phyloP scores from a whole-genome alignment of 1,140 invertebrate genomes.

The Paracyclopina nana region DNA sequence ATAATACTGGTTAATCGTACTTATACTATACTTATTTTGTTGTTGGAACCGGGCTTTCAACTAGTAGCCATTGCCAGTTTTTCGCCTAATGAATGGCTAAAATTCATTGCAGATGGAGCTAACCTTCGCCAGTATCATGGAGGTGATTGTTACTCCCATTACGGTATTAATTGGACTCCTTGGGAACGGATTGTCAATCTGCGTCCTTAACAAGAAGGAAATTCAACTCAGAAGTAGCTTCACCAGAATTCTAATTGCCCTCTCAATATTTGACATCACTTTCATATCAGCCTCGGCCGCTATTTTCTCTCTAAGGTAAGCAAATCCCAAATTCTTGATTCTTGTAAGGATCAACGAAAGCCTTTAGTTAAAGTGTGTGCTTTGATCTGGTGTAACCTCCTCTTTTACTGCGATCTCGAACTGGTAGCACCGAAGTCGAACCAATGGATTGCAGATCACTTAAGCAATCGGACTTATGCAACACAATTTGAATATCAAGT shows the following conservation, averaged over 20 bases:
- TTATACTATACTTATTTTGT: no score
- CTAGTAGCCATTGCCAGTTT: no score
- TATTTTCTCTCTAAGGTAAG: conserved; percentile 11
- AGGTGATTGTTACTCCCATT: conserved; percentile 5
- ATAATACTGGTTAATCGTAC: no score
- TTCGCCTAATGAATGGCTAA: no score
- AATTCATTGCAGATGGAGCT: no score
- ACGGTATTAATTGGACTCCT: conserved; percentile 5
- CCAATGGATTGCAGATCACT: no score
- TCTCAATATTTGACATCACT: conserved; percentile 9
- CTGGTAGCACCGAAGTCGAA: neutral
- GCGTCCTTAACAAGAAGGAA: conserved; percentile 10
- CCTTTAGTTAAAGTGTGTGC: no score
- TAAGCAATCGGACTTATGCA: no score
- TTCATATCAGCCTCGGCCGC: conserved; percentile 4
- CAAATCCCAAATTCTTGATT: no score
- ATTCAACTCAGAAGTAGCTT: conserved; percentile 8
- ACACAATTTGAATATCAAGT: no score
- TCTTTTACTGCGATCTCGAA: neutral
- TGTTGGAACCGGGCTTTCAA: no score
- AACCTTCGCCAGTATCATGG: conserved; percentile 2
- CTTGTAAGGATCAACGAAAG: no score
- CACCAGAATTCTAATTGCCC: conserved; percentile 6
- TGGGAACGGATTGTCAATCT: conserved; percentile 5
- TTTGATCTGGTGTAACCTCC: neutral